Evolutionary conservation across 2,113 vertebrate species (phyloP).

Genomic region (Eublepharis macularius): DNA sequence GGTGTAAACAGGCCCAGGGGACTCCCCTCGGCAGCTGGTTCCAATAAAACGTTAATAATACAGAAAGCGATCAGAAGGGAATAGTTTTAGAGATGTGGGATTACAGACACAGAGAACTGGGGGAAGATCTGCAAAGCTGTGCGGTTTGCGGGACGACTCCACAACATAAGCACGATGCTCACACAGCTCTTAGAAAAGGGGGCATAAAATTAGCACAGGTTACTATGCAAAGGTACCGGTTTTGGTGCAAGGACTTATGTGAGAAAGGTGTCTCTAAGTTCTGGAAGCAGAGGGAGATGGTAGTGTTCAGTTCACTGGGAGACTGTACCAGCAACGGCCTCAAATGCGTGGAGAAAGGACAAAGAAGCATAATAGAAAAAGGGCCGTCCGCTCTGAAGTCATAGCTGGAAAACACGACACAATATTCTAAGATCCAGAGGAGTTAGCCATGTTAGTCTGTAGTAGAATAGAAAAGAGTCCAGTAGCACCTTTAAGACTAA

Average conservation of each 20-base stretch:
- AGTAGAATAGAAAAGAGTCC: no score
- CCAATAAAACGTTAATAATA: neutral
- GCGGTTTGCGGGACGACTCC: neutral
- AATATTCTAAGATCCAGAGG: no score
- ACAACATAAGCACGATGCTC: neutral
- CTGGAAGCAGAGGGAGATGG: neutral
- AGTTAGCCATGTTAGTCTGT: no score
- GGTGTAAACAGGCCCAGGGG: neutral
- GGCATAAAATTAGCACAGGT: neutral
- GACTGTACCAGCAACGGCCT: neutral
- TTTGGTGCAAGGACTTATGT: neutral
- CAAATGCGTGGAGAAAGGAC: neutral
- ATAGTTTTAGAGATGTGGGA: neutral
- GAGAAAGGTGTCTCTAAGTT: neutral
- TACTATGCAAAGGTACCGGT: neutral
- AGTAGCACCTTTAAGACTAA: no score
- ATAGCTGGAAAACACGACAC: no score
- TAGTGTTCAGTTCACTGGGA: neutral
- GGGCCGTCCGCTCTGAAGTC: neutral
- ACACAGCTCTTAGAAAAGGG: neutral
- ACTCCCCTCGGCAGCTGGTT: neutral
- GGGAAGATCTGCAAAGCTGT: neutral
- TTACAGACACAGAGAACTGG: neutral
- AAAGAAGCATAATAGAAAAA: neutral
- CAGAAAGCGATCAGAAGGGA: neutral